These are phyloP conservation scores for Bimastos eiseni DNA, from an alignment of 2,888 invertebrate genomes.

Conservation along the genomic window DNA sequence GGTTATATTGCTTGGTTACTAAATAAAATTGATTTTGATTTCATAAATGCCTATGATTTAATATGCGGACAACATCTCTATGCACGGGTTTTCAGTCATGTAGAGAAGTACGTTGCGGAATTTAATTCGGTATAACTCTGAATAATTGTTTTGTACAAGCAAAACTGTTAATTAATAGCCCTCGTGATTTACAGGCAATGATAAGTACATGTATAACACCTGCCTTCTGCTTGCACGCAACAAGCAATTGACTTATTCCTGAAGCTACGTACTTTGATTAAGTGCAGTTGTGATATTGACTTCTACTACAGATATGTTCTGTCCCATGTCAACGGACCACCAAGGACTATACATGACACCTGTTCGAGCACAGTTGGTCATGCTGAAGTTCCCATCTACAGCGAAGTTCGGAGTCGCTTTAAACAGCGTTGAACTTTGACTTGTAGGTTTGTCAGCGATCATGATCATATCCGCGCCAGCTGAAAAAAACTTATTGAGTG, in stretches of 20 bases:
- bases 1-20: too few relatives aligned
- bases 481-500: not conserved
- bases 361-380: not conserved
- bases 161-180: not conserved
- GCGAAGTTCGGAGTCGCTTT: not conserved
- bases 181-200: too few relatives aligned
- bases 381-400: not conserved
- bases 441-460: not conserved
- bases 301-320: not conserved
- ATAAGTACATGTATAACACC: too few relatives aligned
- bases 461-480: not conserved
- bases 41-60: too few relatives aligned
- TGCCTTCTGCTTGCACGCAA: too few relatives aligned
- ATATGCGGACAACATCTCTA: not conserved
- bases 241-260: not conserved
- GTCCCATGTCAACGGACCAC: not conserved
- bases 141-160: not conserved
- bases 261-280: not conserved
- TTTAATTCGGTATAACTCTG: not conserved
- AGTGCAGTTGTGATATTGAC: not conserved
- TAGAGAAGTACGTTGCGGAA: not conserved
- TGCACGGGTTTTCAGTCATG: not conserved
- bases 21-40: too few relatives aligned
- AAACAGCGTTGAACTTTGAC: not conserved
- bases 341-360: not conserved